Conservation (phyloP, 2,797 vertebrate genomes). For the Silurus aristotelis region DNA sequence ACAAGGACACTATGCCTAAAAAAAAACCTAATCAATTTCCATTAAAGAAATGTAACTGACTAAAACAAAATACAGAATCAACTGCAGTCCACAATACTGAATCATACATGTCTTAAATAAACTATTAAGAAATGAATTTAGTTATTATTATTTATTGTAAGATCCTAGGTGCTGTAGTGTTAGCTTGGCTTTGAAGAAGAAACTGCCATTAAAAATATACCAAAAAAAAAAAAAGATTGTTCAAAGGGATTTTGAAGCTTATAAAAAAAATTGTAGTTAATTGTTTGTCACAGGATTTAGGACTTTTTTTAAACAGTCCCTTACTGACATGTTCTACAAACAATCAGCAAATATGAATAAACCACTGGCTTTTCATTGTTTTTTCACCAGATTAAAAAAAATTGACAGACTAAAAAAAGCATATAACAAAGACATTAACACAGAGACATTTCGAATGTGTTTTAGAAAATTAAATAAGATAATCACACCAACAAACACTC, state of each 20-base stretch:
- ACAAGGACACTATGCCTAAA: constrained; percentile 18
- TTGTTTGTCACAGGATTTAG: constrained; percentile 19
- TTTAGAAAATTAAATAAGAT: constrained; percentile 14
- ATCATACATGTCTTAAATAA: neutral
- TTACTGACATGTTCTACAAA: constrained; percentile 12
- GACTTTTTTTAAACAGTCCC: constrained; percentile 12
- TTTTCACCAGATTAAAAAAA: neutral
- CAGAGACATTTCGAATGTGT: neutral
- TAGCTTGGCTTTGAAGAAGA: constrained; percentile 3
- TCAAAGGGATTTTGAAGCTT: constrained; percentile 28
- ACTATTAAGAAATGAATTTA: neutral
- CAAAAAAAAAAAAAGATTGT: neutral
- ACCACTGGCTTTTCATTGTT: constrained; percentile 27
- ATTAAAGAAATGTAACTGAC: neutral
- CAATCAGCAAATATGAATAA: constrained; percentile 17
- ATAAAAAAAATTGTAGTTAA: constrained; percentile 12
- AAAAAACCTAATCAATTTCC: constrained; percentile 21
- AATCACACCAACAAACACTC: neutral
- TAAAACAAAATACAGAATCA: constrained; percentile 43
- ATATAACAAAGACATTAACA: neutral
- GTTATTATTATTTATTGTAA: neutral
- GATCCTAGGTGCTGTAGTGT: neutral
- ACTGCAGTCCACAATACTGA: constrained; percentile 45
- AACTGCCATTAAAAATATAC: constrained; percentile 51
- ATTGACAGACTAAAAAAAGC: neutral